phyloP scores from a whole-genome alignment of 2,797 vertebrate genomes.

The Neosilurus hyrtlii region DNA sequence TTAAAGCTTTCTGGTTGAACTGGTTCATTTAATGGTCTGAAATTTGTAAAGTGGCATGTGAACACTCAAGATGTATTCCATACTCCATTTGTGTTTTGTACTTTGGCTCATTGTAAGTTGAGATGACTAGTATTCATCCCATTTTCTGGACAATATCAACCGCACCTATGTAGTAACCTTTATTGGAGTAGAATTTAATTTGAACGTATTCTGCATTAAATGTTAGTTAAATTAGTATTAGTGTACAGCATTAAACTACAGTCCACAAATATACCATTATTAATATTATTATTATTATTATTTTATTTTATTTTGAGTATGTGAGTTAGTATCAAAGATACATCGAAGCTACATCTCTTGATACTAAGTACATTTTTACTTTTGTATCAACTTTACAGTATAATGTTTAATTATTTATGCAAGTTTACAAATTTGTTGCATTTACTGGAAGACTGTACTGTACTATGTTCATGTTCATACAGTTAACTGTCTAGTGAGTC shows the following conservation, averaged over 20 bases:
- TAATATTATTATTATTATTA: not conserved
- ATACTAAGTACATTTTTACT: not conserved
- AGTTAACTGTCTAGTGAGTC: not conserved
- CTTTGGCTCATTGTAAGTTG: not conserved
- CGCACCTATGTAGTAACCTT: not conserved
- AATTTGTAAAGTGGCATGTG: not conserved
- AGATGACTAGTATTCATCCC: not conserved
- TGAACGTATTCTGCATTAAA: not conserved
- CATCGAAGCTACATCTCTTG: not conserved
- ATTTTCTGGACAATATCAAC: not conserved
- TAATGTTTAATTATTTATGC: not conserved
- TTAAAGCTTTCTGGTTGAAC: constrained; percentile 11
- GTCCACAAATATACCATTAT: not conserved
- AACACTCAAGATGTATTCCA: not conserved
- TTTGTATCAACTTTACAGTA: not conserved
- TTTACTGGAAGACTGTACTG: not conserved
- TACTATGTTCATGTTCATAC: not conserved
- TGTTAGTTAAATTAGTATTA: not conserved
- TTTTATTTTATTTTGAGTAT: not conserved
- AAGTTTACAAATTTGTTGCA: not conserved
- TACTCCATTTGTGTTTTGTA: not conserved
- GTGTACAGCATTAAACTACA: too few species aligned
- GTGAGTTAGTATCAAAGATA: too few species aligned
- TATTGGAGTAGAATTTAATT: not conserved
- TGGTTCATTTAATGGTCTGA: not conserved